Base-by-base conservation (phyloP, 2,113 vertebrate genomes). In the Nothobranchius kuhntae region DNA sequence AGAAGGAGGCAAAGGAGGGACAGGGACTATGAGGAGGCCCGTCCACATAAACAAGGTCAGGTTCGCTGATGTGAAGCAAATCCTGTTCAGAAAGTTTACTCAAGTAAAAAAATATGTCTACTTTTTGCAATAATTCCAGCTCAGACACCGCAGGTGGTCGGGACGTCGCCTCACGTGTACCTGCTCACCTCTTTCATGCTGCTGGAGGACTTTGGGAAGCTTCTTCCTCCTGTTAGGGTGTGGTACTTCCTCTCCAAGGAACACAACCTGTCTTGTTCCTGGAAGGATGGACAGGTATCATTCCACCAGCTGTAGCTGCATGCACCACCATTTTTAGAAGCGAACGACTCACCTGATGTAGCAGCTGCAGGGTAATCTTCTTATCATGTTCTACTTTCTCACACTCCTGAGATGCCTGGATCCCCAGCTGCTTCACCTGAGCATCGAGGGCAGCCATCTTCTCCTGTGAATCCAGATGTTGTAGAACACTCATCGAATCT, bases 241-340 rank as follows among this genome's bases (percentile, higher is more conserved):
- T 93, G 91, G 77, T 96, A 96, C 44, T 89, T 92, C 82, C 91
- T 95, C 85, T 98, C 98, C 76, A 99, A 76, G 5, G 68, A 61
- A 2, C 87, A 53, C 38, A 99, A 84, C 60, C 91, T 93, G 81
- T 99, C 96, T 73, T 97, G 96, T 86, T 99, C 98, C 96, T 99
- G 74, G 7, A 54, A 24, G 42, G 1, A 67, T 9, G 55, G 9
- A 60, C 3, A 30, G 10, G 13, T 15, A 5, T 15, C 0, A 57
- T 0, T 17, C 11, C 15, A 13, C 0, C n/a, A 38, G 38, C 45
- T 14, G 26, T 0, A 56, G 9, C 51, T 17, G 13, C 38, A 12
- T 47, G 4, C 5, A 13, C 46, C 3, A 13, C 4, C 30, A 3
- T 30, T 30, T 30, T 30, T 30, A 4, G 1, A 6, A 8, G 17